Evolutionary conservation across 2,113 vertebrate genomes (phyloP).

Genomic region (Pangasianodon gigas): DNA sequence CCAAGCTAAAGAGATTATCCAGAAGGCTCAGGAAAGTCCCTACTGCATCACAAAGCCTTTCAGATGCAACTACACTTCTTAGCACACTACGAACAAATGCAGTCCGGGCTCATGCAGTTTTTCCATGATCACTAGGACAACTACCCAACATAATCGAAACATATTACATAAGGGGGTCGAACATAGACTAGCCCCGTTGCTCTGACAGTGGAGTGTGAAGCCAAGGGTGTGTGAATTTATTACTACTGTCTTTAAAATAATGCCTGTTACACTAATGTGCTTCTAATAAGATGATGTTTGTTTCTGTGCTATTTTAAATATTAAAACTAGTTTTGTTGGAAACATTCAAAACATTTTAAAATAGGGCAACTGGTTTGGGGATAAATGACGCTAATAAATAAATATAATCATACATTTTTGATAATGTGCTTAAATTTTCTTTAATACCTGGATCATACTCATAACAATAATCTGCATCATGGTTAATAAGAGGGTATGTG

Average conservation of each 20-base stretch:
- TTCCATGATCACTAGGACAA: neutral
- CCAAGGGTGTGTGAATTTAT: neutral
- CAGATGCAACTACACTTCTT: conserved; percentile 13
- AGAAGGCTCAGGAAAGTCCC: conserved; percentile 36
- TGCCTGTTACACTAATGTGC: neutral
- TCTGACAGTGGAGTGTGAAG: neutral
- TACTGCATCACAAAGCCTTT: neutral
- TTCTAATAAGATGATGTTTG: neutral
- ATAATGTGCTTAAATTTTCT: neutral
- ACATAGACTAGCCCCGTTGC: neutral
- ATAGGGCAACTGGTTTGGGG: neutral
- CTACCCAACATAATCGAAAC: neutral
- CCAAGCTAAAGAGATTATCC: conserved; percentile 47
- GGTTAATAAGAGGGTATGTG: neutral
- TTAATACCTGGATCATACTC: neutral
- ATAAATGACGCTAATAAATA: neutral
- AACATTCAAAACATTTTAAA: neutral
- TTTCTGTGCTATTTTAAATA: neutral
- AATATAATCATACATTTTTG: neutral
- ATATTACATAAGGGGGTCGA: neutral
- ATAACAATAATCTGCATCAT: neutral
- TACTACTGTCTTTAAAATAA: neutral
- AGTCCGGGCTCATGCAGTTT: neutral
- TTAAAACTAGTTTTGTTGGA: neutral
- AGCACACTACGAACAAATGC: neutral